Evolutionary conservation across 2,113 vertebrate species (phyloP).

Genomic region (Neolamprologus modestus): DNA sequence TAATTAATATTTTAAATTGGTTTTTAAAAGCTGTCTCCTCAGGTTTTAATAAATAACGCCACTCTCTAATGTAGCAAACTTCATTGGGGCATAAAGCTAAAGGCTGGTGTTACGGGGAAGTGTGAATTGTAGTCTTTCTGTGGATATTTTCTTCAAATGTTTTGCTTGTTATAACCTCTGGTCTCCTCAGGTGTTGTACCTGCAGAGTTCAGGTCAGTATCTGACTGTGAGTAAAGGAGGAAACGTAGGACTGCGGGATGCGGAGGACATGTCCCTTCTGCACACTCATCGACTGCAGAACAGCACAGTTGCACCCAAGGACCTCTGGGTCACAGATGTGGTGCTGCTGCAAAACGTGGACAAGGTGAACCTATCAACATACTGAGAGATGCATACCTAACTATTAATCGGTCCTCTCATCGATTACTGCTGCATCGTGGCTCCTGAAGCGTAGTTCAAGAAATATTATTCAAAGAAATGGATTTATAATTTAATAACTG

Average conservation of each 20-base stretch:
- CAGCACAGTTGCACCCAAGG: conserved; percentile 69
- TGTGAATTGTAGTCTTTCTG: neutral
- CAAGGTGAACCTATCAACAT: conserved; percentile 71
- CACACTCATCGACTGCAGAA: conserved; percentile 69
- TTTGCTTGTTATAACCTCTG: neutral
- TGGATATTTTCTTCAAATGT: neutral
- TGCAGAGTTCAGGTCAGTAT: conserved; percentile 71
- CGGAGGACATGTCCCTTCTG: conserved; percentile 70
- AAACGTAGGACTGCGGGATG: conserved; percentile 69
- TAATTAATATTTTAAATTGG: neutral
- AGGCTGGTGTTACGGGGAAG: neutral
- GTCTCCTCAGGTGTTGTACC: conserved; percentile 63
- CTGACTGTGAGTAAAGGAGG: conserved; percentile 78
- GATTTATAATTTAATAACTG: neutral
- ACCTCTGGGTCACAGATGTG: conserved; percentile 80
- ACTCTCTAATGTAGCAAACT: neutral
- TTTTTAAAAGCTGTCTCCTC: neutral
- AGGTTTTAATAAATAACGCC: conserved; percentile 5
- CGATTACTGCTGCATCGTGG: neutral
- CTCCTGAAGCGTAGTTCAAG: neutral
- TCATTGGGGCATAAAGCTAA: neutral
- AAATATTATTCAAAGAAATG: neutral
- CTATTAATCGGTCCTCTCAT: neutral
- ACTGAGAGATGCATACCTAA: neutral
- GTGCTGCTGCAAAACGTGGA: conserved; percentile 74